Conservation (phyloP, 2,113 vertebrate species). For the Vulpes ferrilata region DNA sequence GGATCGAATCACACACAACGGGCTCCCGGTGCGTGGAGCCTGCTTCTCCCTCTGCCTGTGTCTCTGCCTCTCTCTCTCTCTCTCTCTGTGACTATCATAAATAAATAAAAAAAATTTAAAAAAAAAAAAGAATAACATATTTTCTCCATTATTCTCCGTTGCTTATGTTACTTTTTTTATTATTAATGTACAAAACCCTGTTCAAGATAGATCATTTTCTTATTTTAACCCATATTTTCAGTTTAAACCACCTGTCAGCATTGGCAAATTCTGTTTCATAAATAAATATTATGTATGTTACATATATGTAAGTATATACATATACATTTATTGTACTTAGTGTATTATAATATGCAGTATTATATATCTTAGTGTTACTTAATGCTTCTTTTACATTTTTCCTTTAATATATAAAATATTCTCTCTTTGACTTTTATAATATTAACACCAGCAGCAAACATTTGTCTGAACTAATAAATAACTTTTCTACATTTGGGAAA, state of each 20-base stretch:
- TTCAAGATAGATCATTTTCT: constrained; percentile 38
- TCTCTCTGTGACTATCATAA: no score
- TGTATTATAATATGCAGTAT: background rate
- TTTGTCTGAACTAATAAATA: constrained; percentile 37
- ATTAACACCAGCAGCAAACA: constrained; percentile 41
- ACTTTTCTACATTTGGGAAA: background rate
- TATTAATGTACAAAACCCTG: background rate
- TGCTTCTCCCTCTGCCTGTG: no score
- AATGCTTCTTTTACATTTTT: background rate
- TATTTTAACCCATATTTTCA: constrained; percentile 33
- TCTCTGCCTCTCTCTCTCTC: no score
- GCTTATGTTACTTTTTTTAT: background rate
- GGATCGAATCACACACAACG: no score
- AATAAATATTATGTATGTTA: background rate
- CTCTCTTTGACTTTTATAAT: constrained; percentile 12
- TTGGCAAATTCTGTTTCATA: background rate
- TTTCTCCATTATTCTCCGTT: constrained; percentile 38
- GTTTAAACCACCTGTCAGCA: background rate
- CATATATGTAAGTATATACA: background rate
- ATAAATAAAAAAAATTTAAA: no score
- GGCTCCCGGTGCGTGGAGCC: no score
- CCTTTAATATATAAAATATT: constrained; percentile 41
- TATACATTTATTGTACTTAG: background rate
- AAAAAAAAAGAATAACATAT: constrained; percentile 66
- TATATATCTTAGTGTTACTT: background rate